Evolutionary conservation across 1,140 invertebrate genomes (phyloP).

Genomic region (Galleria mellonella): DNA sequence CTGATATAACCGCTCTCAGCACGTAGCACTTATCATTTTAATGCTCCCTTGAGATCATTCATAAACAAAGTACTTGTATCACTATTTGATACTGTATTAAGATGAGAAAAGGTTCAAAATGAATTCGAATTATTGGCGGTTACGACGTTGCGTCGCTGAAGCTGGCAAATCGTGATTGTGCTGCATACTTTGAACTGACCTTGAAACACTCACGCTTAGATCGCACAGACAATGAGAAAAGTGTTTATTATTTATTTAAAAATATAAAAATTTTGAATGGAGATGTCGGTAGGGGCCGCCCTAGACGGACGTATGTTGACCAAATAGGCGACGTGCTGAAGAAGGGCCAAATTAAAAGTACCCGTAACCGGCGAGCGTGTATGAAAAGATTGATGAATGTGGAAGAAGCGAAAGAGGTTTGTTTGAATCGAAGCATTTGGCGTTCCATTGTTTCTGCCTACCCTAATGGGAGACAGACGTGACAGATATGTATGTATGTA

Average conservation of each 20-base stretch:
- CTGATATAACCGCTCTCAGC: neutral
- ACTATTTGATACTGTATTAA: neutral
- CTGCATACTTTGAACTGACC: slow-evolving; percentile 50
- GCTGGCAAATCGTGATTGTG: slow-evolving; percentile 35
- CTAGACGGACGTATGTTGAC: too few species aligned
- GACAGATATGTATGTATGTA: too few species aligned
- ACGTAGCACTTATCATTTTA: neutral
- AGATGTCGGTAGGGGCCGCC: too few species aligned
- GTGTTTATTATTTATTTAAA: neutral
- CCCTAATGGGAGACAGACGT: too few species aligned
- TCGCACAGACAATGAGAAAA: slow-evolving; percentile 25
- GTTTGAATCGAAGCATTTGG: too few species aligned
- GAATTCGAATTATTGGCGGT: neutral
- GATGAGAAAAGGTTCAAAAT: neutral
- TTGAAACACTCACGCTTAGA: slow-evolving; percentile 43
- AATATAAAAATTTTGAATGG: too few species aligned
- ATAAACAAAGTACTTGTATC: neutral
- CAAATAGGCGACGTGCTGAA: too few species aligned
- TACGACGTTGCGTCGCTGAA: slow-evolving; percentile 7
- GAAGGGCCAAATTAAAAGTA: too few species aligned
- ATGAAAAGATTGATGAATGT: too few species aligned
- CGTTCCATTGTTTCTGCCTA: too few species aligned
- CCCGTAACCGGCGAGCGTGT: too few species aligned
- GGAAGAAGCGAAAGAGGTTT: too few species aligned
- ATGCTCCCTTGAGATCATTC: neutral